Percentiles rank a stretch among this genome's conserved stretches.
Conservation (phyloP, 2,888 invertebrate species). For the Dryocosmus kuriphilus region DNA sequence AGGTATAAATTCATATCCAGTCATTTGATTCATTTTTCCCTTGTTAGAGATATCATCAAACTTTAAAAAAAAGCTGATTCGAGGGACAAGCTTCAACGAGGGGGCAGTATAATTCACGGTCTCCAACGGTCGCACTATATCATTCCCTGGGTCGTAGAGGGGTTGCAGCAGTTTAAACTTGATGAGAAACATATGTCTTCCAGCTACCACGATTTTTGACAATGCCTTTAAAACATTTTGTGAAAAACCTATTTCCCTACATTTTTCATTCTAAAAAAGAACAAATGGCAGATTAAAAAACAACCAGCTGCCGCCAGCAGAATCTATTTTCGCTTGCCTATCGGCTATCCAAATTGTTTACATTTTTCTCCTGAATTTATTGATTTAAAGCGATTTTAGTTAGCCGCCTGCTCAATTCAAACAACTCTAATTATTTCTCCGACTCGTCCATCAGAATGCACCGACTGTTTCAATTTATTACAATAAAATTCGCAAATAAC, state of each 20-base stretch:
- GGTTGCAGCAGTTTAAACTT: constrained; percentile 59
- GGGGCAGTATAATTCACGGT: constrained; percentile 55
- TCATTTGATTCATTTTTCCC: neutral
- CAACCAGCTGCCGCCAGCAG: neutral
- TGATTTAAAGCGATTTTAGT: constrained; percentile 13
- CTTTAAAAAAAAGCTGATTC: neutral
- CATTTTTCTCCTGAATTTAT: constrained; percentile 11
- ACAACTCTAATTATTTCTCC: constrained; percentile 4
- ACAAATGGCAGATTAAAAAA: constrained; percentile 3
- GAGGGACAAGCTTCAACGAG: neutral
- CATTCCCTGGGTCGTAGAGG: constrained; percentile 53
- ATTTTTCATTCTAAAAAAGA: neutral
- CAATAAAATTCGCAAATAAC: constrained; percentile 8
- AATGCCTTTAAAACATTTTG: neutral
- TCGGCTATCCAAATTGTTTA: neutral
- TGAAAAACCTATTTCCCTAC: neutral
- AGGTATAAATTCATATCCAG: neutral
- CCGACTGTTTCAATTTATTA: constrained; percentile 28
- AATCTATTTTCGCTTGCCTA: neutral
- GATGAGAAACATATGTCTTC: neutral
- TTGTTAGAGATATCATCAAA: neutral
- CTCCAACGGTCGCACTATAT: constrained; percentile 55
- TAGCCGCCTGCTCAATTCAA: neutral
- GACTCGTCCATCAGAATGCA: neutral
- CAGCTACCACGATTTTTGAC: neutral